A percentile compares a stretch with the other conserved stretches of the same genome.
These are phyloP conservation scores for Petromus typicus DNA, from an alignment of 2,113 vertebrate genomes.

Conservation along the genomic window DNA sequence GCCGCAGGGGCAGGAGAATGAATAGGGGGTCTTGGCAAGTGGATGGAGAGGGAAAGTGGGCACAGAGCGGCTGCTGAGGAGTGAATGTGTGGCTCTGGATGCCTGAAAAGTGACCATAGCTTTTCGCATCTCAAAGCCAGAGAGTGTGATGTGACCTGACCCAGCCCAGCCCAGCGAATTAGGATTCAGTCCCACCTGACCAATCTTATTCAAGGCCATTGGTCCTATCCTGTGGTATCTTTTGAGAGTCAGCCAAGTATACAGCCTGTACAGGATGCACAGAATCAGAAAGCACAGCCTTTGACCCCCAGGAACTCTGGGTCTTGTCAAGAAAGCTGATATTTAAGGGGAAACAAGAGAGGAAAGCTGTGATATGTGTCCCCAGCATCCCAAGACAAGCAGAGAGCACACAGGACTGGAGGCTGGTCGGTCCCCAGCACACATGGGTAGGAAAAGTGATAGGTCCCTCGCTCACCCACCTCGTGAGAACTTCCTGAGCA, in stretches of 20 bases:
- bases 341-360: neutral
- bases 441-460: neutral
- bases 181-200: neutral
- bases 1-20: neutral
- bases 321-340: neutral
- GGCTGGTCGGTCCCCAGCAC: neutral
- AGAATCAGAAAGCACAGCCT: neutral
- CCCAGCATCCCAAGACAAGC: neutral
- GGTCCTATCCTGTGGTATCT: neutral
- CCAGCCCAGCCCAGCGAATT: neutral
- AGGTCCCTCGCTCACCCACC: neutral
- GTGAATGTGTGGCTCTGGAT: accelerated
- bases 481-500: neutral
- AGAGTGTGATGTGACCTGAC: too few species aligned
- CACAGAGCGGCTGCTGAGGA: neutral
- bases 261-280: neutral
- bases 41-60: neutral
- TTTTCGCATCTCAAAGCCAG: too few species aligned
- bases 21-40: neutral
- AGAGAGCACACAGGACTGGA: neutral
- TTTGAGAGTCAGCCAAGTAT: neutral
- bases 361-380: neutral
- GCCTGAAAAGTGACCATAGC: neutral
- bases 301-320: neutral
- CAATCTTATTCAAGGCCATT: neutral